phyloP scores from a whole-genome alignment of 2,113 vertebrate genomes.

The Eonycteris spelaea region DNA sequence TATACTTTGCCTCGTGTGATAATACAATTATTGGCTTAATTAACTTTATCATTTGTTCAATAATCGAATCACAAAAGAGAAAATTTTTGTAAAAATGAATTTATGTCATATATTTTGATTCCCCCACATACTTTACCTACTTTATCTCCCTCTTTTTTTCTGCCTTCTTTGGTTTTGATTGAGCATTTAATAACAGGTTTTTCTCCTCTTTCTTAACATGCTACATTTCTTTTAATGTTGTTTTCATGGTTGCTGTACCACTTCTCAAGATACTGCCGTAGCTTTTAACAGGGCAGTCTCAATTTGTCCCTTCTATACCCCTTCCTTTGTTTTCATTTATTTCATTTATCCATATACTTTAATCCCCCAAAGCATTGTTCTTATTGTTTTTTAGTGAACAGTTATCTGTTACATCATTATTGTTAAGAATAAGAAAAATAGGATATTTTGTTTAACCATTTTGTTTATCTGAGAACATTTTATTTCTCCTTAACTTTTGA shows the following conservation, averaged over 20 bases:
- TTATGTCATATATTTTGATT: neutral
- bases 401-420: neutral
- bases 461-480: neutral
- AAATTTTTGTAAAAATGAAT: neutral
- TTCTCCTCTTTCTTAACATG: neutral
- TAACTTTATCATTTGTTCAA: neutral
- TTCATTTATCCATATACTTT: neutral
- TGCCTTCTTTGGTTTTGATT: neutral
- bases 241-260: neutral
- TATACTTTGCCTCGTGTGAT: neutral
- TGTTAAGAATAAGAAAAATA: neutral
- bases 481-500: neutral
- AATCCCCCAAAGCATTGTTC: neutral
- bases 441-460: neutral
- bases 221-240: neutral
- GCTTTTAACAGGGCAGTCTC: neutral
- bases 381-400: neutral
- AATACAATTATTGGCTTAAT: neutral
- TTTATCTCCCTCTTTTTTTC: neutral
- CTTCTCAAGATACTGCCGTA: neutral
- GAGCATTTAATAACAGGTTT: neutral
- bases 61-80: neutral
- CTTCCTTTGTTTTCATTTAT: neutral
- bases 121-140: neutral
- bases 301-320: neutral